These are phyloP conservation scores for Philereme transversata DNA, from an alignment of 2,888 invertebrate genomes.

Conservation along the genomic window DNA sequence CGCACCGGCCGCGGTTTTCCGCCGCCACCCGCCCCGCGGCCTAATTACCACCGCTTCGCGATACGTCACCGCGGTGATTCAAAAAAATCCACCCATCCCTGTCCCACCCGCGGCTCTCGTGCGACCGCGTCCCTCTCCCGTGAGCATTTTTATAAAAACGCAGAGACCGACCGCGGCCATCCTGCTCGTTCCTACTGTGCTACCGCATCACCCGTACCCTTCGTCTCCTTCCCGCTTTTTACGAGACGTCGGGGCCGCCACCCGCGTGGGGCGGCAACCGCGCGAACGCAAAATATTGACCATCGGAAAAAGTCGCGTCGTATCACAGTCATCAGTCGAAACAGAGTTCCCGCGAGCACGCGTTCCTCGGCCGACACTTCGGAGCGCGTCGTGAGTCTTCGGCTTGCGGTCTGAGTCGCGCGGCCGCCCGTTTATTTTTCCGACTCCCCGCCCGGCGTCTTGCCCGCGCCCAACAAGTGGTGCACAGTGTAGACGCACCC, in stretches of 20 bases:
- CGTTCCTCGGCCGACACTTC: slow-evolving; percentile 75
- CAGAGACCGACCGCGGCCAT: slow-evolving; percentile 79
- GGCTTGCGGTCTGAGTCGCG: slow-evolving; percentile 75
- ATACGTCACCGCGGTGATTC: slow-evolving; percentile 82
- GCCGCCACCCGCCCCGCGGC: slow-evolving; percentile 83
- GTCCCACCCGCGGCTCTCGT: slow-evolving; percentile 57
- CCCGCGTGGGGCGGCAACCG: slow-evolving; percentile 81
- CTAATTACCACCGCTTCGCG: slow-evolving; percentile 81
- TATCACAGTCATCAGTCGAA: slow-evolving; percentile 85
- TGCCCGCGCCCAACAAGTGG: slow-evolving; percentile 81
- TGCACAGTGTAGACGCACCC: slow-evolving; percentile 64
- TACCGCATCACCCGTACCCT: slow-evolving; percentile 75
- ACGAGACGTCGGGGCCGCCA: slow-evolving; percentile 83
- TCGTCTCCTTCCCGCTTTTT: slow-evolving; percentile 85
- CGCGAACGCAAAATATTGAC: slow-evolving; percentile 85
- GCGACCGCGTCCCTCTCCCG: slow-evolving; percentile 68
- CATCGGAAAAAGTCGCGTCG: slow-evolving; percentile 85
- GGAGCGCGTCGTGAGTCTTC: slow-evolving; percentile 80
- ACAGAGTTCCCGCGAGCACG: slow-evolving; percentile 79
- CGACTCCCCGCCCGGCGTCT: slow-evolving; percentile 78
- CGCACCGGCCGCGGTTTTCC: slow-evolving; percentile 80
- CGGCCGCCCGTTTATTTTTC: slow-evolving; percentile 72
- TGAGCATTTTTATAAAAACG: slow-evolving; percentile 83
- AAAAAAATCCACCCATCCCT: slow-evolving; percentile 81
- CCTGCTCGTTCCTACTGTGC: slow-evolving; percentile 78